Base-by-base conservation (phyloP, 2,797 vertebrate species). In the Thaleichthys pacificus region DNA sequence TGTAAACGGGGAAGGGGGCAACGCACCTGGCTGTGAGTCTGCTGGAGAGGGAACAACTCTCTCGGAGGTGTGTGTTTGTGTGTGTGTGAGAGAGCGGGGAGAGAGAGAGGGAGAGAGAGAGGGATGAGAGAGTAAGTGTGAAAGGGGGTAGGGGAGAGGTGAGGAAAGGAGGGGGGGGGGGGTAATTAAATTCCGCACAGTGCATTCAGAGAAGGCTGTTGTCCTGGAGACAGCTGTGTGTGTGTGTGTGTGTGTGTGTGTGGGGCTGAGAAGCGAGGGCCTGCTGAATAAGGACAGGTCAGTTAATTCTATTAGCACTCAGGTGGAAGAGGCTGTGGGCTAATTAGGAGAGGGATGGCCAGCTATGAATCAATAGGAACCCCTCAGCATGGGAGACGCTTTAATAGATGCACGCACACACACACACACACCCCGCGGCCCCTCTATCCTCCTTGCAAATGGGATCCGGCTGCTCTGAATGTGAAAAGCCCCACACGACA, bases 271-370 rank as follows among this genome's bases (percentile, higher is more conserved):
- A 3, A 8, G 9, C 54, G 4, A 22, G 7, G 65, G 15, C 47
- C 22, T 26, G 24, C 14, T 66, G 65, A 66, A 66, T 66, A 26
- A 54, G 42, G 65, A 47, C 54, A 57, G 67, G 67, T 68, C 67
- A 68, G 47, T 32, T 68, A 68, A 68, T 58, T 38, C 54, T 54
- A 58, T 68, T 68, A 68, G 32, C 67, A 35, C 28, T 32, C 67
- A 68, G 67, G 54, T 68, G 67, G 67, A 68, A 35, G 54, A 57
- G 54, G 26, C 30, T 35, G 51, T 21, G 54, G 51, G 54, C 51
- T 68, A 68, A 68, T 58, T 57, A 68, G 54, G 30, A 58, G 51
- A 32, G 51, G 54, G 67, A 38, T 30, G 57, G 54, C 28, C 51
- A 22, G n/a, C 47, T 30, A 38, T 32, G 30, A 68, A 68, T 68